Base-by-base conservation (phyloP, 2,888 invertebrate species). In the Oscheius sp. region DNA sequence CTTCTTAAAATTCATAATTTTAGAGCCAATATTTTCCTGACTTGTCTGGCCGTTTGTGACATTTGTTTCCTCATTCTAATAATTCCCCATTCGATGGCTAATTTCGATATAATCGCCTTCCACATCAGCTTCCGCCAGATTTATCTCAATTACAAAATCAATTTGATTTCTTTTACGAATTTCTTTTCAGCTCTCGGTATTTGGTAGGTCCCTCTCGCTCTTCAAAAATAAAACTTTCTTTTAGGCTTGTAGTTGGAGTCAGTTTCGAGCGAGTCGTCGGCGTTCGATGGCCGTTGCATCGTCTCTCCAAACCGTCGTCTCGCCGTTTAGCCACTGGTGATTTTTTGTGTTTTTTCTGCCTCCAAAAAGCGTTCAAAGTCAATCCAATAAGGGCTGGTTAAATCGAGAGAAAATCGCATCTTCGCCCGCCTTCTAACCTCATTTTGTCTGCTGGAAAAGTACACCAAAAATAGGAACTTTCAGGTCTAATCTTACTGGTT, bases 21-120 rank as follows among this genome's bases (percentile, higher is more conserved):
- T 72, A 83, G 84, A 70, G 82, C 85, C 17, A 84, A 85, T 73
- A 75, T 80, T 15, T 78, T 85, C 57, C 72, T 85, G 25, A 79
- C 82, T 2, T 79, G 82, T 33, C 68, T 85, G 46, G 84, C 85
- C 0, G 72, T 85, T 1, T 82, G 81, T 52, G 85, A 85, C 65
- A 80, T 85, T 25, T 74, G 82, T 42, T 85, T 85, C 64, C 73
- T 85, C 3, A 46, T 84, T 10, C 71, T 82, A 15, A 82, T 85
- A 52, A 73, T 83, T 23, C 84, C 84, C 2, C 84, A 84, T 65
- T 80, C 84, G 0, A 37, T 84, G 64, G 84, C 83, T 6, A 82
- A 84, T 46, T 84, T 82, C 57, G 83, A 84, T 17, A 31, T 70
- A 34, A 73, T 83, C 58, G 73, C 70, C 0, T 73, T 80, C 50